Conservation (phyloP, 2,113 vertebrate species). For the Pterocles burchelli region DNA sequence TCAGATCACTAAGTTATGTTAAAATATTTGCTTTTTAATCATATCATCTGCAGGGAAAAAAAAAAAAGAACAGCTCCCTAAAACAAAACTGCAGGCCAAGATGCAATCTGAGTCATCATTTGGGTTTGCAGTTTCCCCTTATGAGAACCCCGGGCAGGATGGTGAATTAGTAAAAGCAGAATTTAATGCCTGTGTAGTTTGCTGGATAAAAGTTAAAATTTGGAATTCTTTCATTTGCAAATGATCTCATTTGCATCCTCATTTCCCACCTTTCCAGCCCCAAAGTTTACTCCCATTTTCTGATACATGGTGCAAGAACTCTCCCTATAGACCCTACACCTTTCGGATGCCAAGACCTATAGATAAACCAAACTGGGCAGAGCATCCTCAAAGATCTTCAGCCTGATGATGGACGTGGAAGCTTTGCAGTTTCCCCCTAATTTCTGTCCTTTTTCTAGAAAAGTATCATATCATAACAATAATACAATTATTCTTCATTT, state of each 20-base stretch:
- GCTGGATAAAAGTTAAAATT: slow-evolving; percentile 10
- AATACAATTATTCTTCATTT: slow-evolving; percentile 72
- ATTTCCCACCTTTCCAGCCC: neutral
- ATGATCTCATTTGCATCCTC: neutral
- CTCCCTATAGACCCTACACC: neutral
- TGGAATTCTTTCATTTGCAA: slow-evolving; percentile 44
- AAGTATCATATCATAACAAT: slow-evolving; percentile 55
- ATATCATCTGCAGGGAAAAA: slow-evolving; percentile 43
- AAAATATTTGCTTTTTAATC: slow-evolving; percentile 77
- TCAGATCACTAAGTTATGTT: slow-evolving; percentile 68
- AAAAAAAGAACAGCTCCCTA: slow-evolving; percentile 55
- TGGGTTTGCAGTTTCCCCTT: slow-evolving; percentile 31
- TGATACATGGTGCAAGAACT: too few relatives aligned
- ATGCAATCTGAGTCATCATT: slow-evolving; percentile 60
- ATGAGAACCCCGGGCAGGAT: slow-evolving; percentile 29
- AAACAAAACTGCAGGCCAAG: slow-evolving; percentile 75
- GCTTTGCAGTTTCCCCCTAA: neutral
- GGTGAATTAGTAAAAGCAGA: slow-evolving; percentile 54
- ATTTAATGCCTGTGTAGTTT: neutral
- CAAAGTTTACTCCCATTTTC: neutral
- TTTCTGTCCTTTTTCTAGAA: slow-evolving; percentile 13
- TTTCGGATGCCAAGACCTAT: neutral
- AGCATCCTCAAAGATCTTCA: neutral
- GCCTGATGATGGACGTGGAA: neutral
- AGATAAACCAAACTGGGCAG: neutral